Evolutionary conservation across 2,888 invertebrate species (phyloP).

Genomic region (Leptodirus hochenwartii): DNA sequence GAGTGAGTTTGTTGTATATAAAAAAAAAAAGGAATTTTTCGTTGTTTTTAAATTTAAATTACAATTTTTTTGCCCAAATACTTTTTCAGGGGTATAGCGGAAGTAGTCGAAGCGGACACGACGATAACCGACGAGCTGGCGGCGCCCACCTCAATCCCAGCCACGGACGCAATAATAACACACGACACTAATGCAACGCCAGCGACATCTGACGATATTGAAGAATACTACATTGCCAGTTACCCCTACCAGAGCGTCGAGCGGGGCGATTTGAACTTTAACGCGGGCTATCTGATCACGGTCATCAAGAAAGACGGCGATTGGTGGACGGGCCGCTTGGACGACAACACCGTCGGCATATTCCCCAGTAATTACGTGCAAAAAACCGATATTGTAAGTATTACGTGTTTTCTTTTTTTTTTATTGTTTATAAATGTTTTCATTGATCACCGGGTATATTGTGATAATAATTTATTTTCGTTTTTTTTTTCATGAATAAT

Average conservation of each 20-base stretch:
- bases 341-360: slow-evolving; percentile 65
- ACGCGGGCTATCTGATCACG: slow-evolving; percentile 68
- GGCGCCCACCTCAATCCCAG: slow-evolving; percentile 15
- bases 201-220: slow-evolving; percentile 21
- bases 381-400: slow-evolving; percentile 33
- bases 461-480: slow-evolving; percentile 5
- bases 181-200: slow-evolving; percentile 15
- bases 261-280: slow-evolving; percentile 79
- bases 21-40: no score
- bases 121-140: slow-evolving; percentile 23
- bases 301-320: slow-evolving; percentile 86
- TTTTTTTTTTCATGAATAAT: slow-evolving; percentile 3
- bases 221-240: slow-evolving; percentile 71
- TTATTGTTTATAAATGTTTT: no score
- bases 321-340: slow-evolving; percentile 97
- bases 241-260: slow-evolving; percentile 83
- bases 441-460: no score
- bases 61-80: slow-evolving; percentile 1
- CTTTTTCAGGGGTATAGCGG: slow-evolving; percentile 45
- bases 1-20: slow-evolving; percentile 1
- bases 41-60: slow-evolving; percentile 4
- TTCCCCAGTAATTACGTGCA: slow-evolving; percentile 97
- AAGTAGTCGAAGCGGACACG: slow-evolving; percentile 37
- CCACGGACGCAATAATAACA: slow-evolving; percentile 17
- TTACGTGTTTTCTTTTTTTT: slow-evolving; percentile 2